Evolutionary conservation across 2,888 invertebrate genomes (phyloP), one percentile per base, ranked within the genome.

Genomic region (Eucera pruinosa): DNA sequence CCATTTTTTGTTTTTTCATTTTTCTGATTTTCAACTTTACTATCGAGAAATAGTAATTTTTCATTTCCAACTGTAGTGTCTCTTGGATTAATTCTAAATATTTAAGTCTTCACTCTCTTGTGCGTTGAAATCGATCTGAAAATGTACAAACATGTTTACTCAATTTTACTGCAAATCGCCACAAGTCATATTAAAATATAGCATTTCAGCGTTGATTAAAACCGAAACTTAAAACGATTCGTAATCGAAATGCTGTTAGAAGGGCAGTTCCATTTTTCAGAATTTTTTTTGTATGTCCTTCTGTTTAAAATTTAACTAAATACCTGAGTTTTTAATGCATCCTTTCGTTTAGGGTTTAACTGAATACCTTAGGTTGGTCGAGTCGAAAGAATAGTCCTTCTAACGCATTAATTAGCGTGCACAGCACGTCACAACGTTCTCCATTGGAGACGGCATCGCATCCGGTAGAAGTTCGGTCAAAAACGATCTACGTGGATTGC

Each of bases 391-490:
- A 62, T 55, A 55, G 11, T 73, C 33, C 60, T 58, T 65, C 50
- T 71, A 80, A 80, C 52, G 64, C 18, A 75, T 75, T 67, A 69
- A 70, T 81, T 81, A 72, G 23, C 47, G 67, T 75, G 70, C 82
- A 20, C 27, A 30, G 55, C 81, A 81, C 80, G 80, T 80, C 66
- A 66, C 67, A 60, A 70, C 60, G 73, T 60, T 77, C 71, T 76
- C 64, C 67, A 81, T 74, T 58, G 70, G 39, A 62, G 78, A 69
- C 70, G 62, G 54, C 69, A 83, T 86, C 85, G 84, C 84, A 88
- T 88, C 88, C 88, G 86, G 88, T 84, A 82, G 66, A 57, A 70
- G 71, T 76, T 65, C 81, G 84, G 85, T 86, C 83, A 84, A 88
- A 88, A 86, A 82, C 84, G 78, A 81, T 71, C 75, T 81, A 85